These are phyloP conservation scores for Kryphioiulus occultus DNA, from an alignment of 2,888 invertebrate species.

Conservation along the genomic window DNA sequence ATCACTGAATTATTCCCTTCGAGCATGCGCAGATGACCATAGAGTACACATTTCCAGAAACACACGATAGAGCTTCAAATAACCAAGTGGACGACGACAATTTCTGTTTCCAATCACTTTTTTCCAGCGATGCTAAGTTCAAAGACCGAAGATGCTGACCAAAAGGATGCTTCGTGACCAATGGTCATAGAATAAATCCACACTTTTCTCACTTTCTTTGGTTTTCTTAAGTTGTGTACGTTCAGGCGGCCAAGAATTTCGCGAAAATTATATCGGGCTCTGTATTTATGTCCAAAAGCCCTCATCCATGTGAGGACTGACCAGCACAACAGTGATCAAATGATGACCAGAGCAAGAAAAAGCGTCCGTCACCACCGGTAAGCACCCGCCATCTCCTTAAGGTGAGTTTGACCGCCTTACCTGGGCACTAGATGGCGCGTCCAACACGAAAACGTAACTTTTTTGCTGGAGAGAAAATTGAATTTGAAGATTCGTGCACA, in stretches of 20 bases:
- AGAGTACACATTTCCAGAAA: neutral
- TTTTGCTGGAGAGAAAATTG: neutral
- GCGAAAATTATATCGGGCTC: neutral
- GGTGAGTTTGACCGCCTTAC: constrained; percentile 28
- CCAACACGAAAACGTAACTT: neutral
- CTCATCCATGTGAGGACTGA: neutral
- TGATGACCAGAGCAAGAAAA: constrained; percentile 33
- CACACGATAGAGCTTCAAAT: neutral
- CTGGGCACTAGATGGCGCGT: constrained; percentile 14
- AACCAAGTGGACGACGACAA: neutral
- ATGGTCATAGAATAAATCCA: neutral
- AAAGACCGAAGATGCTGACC: neutral
- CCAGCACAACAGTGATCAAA: neutral
- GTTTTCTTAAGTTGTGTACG: neutral
- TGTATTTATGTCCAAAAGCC: neutral
- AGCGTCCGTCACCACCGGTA: constrained; percentile 18
- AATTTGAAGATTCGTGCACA: constrained; percentile 25
- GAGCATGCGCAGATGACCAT: neutral
- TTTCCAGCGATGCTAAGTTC: neutral
- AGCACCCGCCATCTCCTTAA: neutral
- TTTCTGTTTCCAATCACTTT: neutral
- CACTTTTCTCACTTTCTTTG: constrained; percentile 17
- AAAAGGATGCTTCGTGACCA: neutral
- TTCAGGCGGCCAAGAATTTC: neutral
- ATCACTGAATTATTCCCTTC: neutral